These are phyloP conservation scores for Smittia aterrima DNA, from an alignment of 2,888 invertebrate species.

Conservation along the genomic window DNA sequence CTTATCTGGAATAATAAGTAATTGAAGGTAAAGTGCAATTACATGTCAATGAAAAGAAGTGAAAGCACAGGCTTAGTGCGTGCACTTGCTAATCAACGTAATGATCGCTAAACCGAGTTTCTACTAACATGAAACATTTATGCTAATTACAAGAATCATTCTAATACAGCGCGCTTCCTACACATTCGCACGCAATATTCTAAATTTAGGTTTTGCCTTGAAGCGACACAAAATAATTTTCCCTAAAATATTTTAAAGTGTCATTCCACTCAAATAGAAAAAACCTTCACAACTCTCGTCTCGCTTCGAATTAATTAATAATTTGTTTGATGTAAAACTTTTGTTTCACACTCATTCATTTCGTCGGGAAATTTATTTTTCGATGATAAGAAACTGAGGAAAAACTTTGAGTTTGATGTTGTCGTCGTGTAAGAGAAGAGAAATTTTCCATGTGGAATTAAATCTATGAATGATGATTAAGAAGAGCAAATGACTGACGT, in stretches of 20 bases:
- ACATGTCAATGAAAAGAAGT: no score
- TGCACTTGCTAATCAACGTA: not conserved
- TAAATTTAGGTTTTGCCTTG: not conserved
- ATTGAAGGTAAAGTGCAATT: no score
- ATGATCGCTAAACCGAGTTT: not conserved
- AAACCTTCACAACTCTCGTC: conserved; percentile 23
- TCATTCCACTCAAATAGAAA: conserved; percentile 14
- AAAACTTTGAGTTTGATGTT: no score
- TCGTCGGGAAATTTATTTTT: no score
- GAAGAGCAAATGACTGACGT: conserved; percentile 13
- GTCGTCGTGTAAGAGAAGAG: no score
- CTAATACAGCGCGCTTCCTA: not conserved
- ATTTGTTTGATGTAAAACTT: conserved; percentile 8
- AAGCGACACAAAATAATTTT: not conserved
- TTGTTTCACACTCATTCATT: not conserved
- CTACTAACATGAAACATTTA: not conserved
- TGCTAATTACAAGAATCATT: not conserved
- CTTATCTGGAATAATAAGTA: no score
- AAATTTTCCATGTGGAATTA: not conserved
- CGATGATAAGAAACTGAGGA: not conserved
- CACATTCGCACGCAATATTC: not conserved
- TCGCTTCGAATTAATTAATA: not conserved
- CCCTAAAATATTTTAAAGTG: conserved; percentile 5
- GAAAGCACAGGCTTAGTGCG: no score
- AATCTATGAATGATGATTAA: not conserved